Evolutionary conservation across 1,140 invertebrate species (phyloP).

Genomic region (Drosophila orena): DNA sequence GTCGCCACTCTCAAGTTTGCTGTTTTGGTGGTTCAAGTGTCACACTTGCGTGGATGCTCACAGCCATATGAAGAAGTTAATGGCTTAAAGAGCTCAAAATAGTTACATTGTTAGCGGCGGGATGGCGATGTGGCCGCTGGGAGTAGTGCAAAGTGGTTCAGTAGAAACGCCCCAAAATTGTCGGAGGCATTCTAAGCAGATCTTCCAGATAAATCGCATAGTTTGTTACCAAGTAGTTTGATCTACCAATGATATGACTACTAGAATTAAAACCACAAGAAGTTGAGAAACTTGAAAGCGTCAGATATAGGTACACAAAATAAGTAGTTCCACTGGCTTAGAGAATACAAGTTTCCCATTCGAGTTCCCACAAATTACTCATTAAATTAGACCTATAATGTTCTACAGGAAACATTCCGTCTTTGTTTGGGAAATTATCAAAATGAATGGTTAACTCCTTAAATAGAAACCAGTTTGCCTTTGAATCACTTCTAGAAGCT

Average conservation of each 20-base stretch:
- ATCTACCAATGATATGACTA: slow-evolving; percentile 14
- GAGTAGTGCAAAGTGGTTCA: slow-evolving; percentile 34
- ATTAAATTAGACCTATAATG: slow-evolving; percentile 34
- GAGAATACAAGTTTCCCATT: slow-evolving; percentile 10
- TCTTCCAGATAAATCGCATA: slow-evolving; percentile 24
- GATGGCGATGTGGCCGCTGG: slow-evolving; percentile 2
- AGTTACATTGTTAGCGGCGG: slow-evolving; percentile 51
- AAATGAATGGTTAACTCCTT: slow-evolving; percentile 28
- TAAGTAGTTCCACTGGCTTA: slow-evolving; percentile 16
- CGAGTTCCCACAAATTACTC: slow-evolving; percentile 14
- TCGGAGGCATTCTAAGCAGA: slow-evolving; percentile 7
- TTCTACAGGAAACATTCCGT: slow-evolving; percentile 16
- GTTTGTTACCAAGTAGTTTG: slow-evolving; percentile 10
- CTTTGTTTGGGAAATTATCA: slow-evolving; percentile 33
- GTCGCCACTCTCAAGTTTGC: slow-evolving; percentile 60
- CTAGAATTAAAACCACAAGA: not conserved
- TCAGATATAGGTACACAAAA: slow-evolving; percentile 13
- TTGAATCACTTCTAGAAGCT: slow-evolving; percentile 32
- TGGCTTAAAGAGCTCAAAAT: slow-evolving; percentile 64
- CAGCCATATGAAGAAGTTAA: slow-evolving; percentile 56
- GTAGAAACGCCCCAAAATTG: slow-evolving; percentile 23
- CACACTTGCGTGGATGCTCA: slow-evolving; percentile 28
- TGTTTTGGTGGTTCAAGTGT: slow-evolving; percentile 39
- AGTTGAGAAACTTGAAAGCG: slow-evolving; percentile 5
- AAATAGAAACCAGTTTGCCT: slow-evolving; percentile 46